Evolutionary conservation across 1,140 invertebrate genomes (phyloP), one percentile per base, ranked within the genome.

Genomic region (Drosophila kohkoa): DNA sequence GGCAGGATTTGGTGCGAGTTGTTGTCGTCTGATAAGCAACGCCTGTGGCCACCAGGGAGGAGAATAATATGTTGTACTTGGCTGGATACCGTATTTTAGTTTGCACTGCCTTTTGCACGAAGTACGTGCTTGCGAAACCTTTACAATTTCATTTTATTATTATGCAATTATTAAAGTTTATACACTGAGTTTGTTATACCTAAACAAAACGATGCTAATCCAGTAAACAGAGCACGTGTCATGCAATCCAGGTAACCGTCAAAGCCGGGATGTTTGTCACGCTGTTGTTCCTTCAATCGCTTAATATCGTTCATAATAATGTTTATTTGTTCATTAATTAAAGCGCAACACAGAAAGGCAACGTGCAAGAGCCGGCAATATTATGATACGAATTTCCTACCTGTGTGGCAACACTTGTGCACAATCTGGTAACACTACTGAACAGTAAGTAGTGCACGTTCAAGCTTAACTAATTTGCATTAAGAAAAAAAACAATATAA

Each of bases 171-270:
- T 62, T 69, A 52, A 16, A 30, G 7, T 38, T 54, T 35, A 51
- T 8, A n/a, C 10, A 15, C n/a, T 5, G 11, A 28, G 52, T 20
- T 41, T 28, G 13, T 77, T 62, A 65, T 80, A 94, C 93, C 90
- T 60, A 94, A 81, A 49, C 93, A 93, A 70, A 93, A 93, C 2
- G 92, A 75, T 43, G 93, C 90, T 3, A 94, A 51, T 5, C 94
- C 94, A 2, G 93, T 92, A 38, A 94, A 92, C 1, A 94, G 77
- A 7, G 93, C 87, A 68, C 93, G 89, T 15, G 93, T 93, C 93
- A 94, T 94, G 77, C 94, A 94, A 78, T 94, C 93, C 16, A 94
- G 80, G 65, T 94, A 94, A 1, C 90, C 91, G 74, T 92, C 93
- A 86, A 94, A 93, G 10, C 92, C 93, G 13, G 93, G 93, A 81